These are phyloP conservation scores for Osedax frankpressi DNA, from an alignment of 2,888 invertebrate genomes.

Conservation along the genomic window DNA sequence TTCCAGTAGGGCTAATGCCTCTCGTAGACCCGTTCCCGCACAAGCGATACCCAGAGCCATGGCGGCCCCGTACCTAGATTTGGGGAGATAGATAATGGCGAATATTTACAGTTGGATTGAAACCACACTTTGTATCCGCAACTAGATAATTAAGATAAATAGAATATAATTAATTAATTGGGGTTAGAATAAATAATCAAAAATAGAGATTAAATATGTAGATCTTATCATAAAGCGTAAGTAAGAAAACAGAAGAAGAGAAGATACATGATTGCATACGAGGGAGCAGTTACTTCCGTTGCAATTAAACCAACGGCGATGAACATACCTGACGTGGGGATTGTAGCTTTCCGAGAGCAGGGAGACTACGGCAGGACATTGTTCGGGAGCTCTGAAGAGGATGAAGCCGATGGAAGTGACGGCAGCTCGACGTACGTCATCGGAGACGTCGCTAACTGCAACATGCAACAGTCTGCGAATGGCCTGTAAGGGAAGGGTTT, in stretches of 20 bases:
- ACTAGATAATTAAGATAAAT: too few relatives aligned
- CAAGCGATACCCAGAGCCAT: slow-evolving; percentile 98
- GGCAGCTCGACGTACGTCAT: slow-evolving; percentile 93
- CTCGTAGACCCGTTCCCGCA: slow-evolving; percentile 87
- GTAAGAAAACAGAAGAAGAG: too few relatives aligned
- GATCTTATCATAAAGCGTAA: too few relatives aligned
- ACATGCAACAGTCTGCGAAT: slow-evolving; percentile 72
- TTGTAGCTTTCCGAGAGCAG: slow-evolving; percentile 95
- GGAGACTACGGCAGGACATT: slow-evolving; percentile 85
- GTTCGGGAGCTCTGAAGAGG: slow-evolving; percentile 89
- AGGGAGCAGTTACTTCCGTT: too few relatives aligned
- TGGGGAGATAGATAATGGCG: too few relatives aligned
- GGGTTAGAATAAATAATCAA: too few relatives aligned
- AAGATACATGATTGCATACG: too few relatives aligned
- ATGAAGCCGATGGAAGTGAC: slow-evolving; percentile 97
- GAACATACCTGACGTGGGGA: slow-evolving; percentile 70
- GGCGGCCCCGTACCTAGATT: slow-evolving; percentile 71
- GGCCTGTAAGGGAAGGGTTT: slow-evolving; percentile 44
- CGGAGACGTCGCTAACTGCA: slow-evolving; percentile 91
- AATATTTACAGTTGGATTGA: too few relatives aligned
- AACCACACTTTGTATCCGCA: too few relatives aligned
- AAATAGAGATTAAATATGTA: too few relatives aligned
- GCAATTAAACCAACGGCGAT: too few relatives aligned
- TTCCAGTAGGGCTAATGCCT: slow-evolving; percentile 85
- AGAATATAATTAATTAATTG: too few relatives aligned